These are phyloP conservation scores for Channa maculata DNA, from an alignment of 2,113 vertebrate genomes.

Conservation along the genomic window DNA sequence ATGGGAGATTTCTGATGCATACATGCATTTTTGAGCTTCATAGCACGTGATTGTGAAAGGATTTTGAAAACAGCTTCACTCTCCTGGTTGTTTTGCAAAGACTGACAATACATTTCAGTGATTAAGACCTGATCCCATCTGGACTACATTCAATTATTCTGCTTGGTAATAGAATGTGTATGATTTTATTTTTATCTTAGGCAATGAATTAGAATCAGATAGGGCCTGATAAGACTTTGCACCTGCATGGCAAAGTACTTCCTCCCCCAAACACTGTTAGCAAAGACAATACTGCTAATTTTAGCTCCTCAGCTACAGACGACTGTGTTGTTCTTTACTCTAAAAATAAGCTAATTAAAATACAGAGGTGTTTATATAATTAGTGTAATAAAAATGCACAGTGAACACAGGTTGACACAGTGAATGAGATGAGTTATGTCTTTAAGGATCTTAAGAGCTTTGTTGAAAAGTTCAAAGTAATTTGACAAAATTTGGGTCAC, in stretches of 20 bases:
- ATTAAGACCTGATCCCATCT: constrained; percentile 49
- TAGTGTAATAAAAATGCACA: constrained; percentile 38
- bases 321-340: constrained; percentile 35
- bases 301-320: constrained; percentile 43
- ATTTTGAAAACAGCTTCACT: constrained; percentile 45
- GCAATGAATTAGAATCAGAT: constrained; percentile 42
- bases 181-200: constrained; percentile 24
- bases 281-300: constrained; percentile 39
- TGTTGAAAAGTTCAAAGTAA: constrained; percentile 78
- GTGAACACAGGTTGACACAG: constrained; percentile 33
- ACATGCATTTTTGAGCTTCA: constrained; percentile 36
- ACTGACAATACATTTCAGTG: constrained; percentile 33
- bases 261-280: constrained; percentile 1
- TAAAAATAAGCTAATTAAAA: constrained; percentile 63
- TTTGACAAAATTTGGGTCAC: constrained; percentile 75
- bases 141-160: constrained; percentile 53
- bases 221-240: constrained; percentile 22
- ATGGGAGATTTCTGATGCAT: constrained; percentile 23
- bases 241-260: constrained; percentile 29
- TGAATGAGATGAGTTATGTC: constrained; percentile 40
- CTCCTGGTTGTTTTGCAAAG: constrained; percentile 42
- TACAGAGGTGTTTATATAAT: constrained; percentile 70
- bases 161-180: constrained; percentile 44
- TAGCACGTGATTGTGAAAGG: constrained; percentile 41
- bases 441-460: constrained; percentile 53